A percentile compares a stretch with the other conserved stretches of the same genome.
These are phyloP conservation scores for Volucella inflata DNA, from an alignment of 2,888 invertebrate genomes.

Conservation along the genomic window DNA sequence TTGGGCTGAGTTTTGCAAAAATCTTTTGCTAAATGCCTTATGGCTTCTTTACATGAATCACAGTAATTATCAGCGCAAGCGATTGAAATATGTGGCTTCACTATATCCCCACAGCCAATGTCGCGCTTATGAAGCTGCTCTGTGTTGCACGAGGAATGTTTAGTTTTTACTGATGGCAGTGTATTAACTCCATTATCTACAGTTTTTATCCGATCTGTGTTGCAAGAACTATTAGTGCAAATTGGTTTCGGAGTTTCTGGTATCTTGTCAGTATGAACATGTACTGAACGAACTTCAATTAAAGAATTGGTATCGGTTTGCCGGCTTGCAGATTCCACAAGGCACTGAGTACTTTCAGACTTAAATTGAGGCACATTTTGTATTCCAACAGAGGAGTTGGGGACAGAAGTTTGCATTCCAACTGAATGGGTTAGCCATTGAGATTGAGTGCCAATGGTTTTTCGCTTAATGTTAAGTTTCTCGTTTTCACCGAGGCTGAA, in stretches of 20 bases:
- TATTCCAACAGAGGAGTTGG: constrained; percentile 78
- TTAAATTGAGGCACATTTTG: constrained; percentile 78
- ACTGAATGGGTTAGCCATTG: constrained; percentile 77
- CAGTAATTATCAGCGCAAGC: constrained; percentile 85
- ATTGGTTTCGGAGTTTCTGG: constrained; percentile 74
- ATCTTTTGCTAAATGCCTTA: constrained; percentile 85
- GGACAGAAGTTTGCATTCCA: constrained; percentile 79
- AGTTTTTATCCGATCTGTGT: constrained; percentile 77
- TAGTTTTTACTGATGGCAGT: constrained; percentile 74
- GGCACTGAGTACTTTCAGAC: constrained; percentile 79
- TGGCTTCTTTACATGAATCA: constrained; percentile 86
- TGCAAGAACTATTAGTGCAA: constrained; percentile 77
- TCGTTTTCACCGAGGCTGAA: constrained; percentile 86
- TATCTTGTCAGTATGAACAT: constrained; percentile 79
- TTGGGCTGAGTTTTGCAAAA: constrained; percentile 78
- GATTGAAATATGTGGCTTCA: constrained; percentile 84
- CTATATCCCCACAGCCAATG: constrained; percentile 85
- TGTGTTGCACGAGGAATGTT: constrained; percentile 81
- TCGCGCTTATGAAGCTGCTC: constrained; percentile 84
- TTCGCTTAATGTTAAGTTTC: constrained; percentile 83
- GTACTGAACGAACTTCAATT: constrained; percentile 78
- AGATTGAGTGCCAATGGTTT: constrained; percentile 80
- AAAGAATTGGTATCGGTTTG: constrained; percentile 84
- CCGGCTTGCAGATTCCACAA: constrained; percentile 77
- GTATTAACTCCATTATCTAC: constrained; percentile 78